Percentiles rank a stretch among this genome's conserved stretches.
Evolutionary conservation across 2,888 invertebrate species (phyloP).

Genomic region (Dysmachus trigonus): DNA sequence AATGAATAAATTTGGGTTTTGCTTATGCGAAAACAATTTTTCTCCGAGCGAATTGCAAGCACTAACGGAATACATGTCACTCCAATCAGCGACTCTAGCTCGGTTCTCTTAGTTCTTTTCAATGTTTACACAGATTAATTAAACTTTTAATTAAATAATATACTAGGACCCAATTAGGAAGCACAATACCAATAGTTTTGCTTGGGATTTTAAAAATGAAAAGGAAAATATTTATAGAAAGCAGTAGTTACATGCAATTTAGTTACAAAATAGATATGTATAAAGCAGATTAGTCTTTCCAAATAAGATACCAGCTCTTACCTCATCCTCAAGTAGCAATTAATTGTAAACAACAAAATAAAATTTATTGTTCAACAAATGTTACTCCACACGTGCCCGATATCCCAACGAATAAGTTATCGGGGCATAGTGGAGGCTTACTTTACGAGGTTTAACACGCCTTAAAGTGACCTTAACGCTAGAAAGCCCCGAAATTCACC

Average conservation of each 20-base stretch:
- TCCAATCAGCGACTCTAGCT: slow-evolving; percentile 45
- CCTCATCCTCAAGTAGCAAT: neutral
- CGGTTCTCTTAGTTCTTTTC: neutral
- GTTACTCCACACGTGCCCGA: slow-evolving; percentile 24
- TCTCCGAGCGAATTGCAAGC: slow-evolving; percentile 45
- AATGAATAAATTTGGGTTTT: slow-evolving; percentile 46
- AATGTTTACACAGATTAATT: too few species aligned
- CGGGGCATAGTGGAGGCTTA: slow-evolving; percentile 25
- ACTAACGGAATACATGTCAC: slow-evolving; percentile 22
- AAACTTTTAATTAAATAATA: too few species aligned
- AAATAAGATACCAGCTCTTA: neutral
- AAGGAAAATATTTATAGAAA: too few species aligned
- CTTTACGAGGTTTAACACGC: slow-evolving; percentile 1
- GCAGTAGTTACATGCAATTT: neutral
- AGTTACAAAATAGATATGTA: neutral
- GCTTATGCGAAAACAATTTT: slow-evolving; percentile 46
- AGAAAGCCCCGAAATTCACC: neutral
- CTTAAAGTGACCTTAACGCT: neutral
- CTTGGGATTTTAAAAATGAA: too few species aligned
- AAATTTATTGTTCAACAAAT: neutral
- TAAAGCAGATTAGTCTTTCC: too few species aligned
- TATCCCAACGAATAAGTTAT: neutral
- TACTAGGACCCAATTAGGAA: too few species aligned
- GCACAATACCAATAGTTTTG: neutral
- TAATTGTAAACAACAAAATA: neutral